These are phyloP conservation scores for Phaethornis superciliosus DNA, from an alignment of 2,113 vertebrate species.

Conservation along the genomic window DNA sequence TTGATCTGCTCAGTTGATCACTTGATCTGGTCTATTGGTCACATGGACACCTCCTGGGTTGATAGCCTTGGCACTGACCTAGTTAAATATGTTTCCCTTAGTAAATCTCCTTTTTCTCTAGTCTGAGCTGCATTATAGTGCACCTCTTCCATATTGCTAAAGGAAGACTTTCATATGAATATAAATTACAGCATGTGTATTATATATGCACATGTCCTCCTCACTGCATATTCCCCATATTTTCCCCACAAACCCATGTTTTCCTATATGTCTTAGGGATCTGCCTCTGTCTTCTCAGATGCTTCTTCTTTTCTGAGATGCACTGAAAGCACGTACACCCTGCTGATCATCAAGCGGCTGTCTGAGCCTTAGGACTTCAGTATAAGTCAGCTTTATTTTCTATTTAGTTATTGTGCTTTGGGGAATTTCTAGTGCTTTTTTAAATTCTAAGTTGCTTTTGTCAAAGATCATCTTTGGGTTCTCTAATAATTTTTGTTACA, in stretches of 20 bases:
- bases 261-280: not conserved
- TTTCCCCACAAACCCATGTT: not conserved
- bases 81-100: not conserved
- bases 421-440: not conserved
- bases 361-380: not conserved
- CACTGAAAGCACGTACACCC: fast-evolving
- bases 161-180: not conserved
- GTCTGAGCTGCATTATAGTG: not conserved
- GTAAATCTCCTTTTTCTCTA: not conserved
- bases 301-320: not conserved
- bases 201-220: not conserved
- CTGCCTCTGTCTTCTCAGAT: not conserved
- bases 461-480: not conserved
- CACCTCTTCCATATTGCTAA: not conserved
- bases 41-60: not conserved
- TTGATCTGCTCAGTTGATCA: not conserved
- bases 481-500: not conserved
- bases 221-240: not conserved
- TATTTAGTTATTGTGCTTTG: not conserved
- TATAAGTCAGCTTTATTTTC: not conserved
- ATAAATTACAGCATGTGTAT: not conserved
- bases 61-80: not conserved
- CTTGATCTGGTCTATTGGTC: not conserved
- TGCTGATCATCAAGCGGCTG: not conserved
- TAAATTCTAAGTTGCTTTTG: not conserved